Percentiles rank a stretch among this genome's conserved stretches.
These are phyloP conservation scores for Cyrtonyx montezumae DNA, from an alignment of 2,113 vertebrate genomes.

Conservation along the genomic window DNA sequence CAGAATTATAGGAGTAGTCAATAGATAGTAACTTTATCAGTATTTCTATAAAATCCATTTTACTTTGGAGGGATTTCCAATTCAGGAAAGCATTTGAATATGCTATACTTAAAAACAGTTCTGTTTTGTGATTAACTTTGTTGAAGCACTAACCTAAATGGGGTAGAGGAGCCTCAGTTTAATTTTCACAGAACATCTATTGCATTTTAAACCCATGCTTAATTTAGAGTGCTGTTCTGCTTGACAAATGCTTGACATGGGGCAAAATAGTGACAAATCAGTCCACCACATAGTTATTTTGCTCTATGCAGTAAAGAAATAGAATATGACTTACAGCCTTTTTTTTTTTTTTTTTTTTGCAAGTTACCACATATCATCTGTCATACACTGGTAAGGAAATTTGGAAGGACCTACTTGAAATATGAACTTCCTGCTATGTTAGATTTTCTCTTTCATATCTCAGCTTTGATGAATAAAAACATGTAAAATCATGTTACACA, in stretches of 20 bases:
- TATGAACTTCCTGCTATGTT: not conserved
- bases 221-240: not conserved
- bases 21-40: conserved; percentile 22
- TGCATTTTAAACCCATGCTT: not conserved
- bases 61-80: not conserved
- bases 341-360: too few species aligned
- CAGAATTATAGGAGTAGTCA: not conserved
- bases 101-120: not conserved
- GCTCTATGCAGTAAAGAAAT: not conserved
- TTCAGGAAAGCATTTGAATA: not conserved
- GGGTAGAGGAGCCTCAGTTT: not conserved
- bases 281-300: fast-evolving
- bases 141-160: not conserved
- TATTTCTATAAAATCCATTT: not conserved
- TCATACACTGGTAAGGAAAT: not conserved
- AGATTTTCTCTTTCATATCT: not conserved
- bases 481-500: not conserved
- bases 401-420: not conserved
- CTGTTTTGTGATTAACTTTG: not conserved
- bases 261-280: not conserved
- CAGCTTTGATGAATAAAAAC: not conserved
- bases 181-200: not conserved
- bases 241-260: not conserved
- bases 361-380: not conserved
- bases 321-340: not conserved